Evolutionary conservation across 53 echinoderm and acorn worm species (phyloP).

Genomic region (Astropecten irregularis): DNA sequence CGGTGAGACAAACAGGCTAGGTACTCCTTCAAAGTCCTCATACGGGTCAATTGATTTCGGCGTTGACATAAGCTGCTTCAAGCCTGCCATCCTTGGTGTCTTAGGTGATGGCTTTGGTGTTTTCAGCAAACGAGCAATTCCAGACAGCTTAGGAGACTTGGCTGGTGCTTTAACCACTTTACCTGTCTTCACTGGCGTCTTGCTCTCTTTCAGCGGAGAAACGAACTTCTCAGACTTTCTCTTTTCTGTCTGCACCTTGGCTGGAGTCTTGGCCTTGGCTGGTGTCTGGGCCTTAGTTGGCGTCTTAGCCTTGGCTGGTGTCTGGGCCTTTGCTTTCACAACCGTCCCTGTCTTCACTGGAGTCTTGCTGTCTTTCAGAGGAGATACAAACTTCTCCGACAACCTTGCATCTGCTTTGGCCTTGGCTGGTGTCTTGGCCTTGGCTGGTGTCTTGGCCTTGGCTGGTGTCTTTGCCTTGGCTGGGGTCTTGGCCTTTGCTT

Average conservation of each 20-base stretch:
- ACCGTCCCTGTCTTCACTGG: slow-evolving; percentile 28
- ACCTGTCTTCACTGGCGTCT: slow-evolving; percentile 61
- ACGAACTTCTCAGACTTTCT: slow-evolving; percentile 48
- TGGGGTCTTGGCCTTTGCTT: slow-evolving; percentile 65
- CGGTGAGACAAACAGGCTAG: slow-evolving; percentile 69
- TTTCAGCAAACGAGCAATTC: slow-evolving; percentile 60
- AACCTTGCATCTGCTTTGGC: not conserved
- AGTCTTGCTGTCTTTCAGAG: slow-evolving; percentile 46
- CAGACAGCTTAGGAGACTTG: slow-evolving; percentile 57
- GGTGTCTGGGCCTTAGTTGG: slow-evolving; percentile 25
- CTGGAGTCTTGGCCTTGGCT: slow-evolving; percentile 54
- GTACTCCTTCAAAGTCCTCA: slow-evolving; percentile 90
- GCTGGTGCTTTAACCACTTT: slow-evolving; percentile 9
- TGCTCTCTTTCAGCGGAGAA: slow-evolving; percentile 62
- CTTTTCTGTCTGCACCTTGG: not conserved
- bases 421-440: slow-evolving; percentile 10
- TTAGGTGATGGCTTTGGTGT: slow-evolving; percentile 66
- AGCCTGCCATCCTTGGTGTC: slow-evolving; percentile 44
- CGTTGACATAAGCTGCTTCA: slow-evolving; percentile 66
- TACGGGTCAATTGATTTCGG: slow-evolving; percentile 79
- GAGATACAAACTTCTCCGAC: slow-evolving; percentile 46
- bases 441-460: slow-evolving; percentile 48
- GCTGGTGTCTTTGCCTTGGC: slow-evolving; percentile 59
- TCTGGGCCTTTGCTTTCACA: slow-evolving; percentile 2
- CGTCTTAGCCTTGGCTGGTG: slow-evolving; percentile 55